Evolutionary conservation across 2,888 invertebrate species (phyloP), one percentile per base, ranked within the genome.

Genomic region (Mythimna vitellina): DNA sequence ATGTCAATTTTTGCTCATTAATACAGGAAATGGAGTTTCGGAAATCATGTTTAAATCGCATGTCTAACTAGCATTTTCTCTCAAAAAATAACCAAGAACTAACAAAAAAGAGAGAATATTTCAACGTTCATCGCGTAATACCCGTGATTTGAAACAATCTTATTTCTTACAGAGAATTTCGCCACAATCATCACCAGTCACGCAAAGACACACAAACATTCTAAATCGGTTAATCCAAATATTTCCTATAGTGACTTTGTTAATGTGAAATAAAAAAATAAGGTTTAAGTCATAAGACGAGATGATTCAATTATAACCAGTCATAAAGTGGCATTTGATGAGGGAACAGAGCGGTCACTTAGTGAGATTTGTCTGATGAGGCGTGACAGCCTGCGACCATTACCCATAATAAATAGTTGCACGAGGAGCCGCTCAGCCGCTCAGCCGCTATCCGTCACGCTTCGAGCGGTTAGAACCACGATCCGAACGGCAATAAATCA

Each of bases 131-230:
- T 88, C 89, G 88, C 89, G 91, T 92, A 93, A 92, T 90, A 88
- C 89, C 90, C 86, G 91, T 92, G 89, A 93, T 95, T 94, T 93
- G 90, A 92, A 93, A 92, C 90, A 91, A 93, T 93, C 90, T 92
- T 88, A 89, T 93, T 94, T 86, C 92, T 93, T 92, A 88, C 87
- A 83, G 92, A 92, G 92, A 95, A 94, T 94, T 93, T 93, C 81
- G 81, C 81, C 86, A 88, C 90, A 91, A 92, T 91, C 89, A 89
- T 89, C 88, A 85, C 81, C 86, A 89, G 94, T 93, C 95, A 95
- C 95, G 94, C 95, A 87, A 93, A 80, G 76, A 78, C 76, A 86
- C 76, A 80, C 80, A 85, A 88, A 86, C 77, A 81, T 82, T 87
- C 78, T 69, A 78, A 58, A 70, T 84, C 76, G 70, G 76, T 81